A percentile compares a stretch with the other conserved stretches of the same genome.
Evolutionary conservation across 2,797 vertebrate genomes (phyloP).

Genomic region (Dromococcyx pavoninus): DNA sequence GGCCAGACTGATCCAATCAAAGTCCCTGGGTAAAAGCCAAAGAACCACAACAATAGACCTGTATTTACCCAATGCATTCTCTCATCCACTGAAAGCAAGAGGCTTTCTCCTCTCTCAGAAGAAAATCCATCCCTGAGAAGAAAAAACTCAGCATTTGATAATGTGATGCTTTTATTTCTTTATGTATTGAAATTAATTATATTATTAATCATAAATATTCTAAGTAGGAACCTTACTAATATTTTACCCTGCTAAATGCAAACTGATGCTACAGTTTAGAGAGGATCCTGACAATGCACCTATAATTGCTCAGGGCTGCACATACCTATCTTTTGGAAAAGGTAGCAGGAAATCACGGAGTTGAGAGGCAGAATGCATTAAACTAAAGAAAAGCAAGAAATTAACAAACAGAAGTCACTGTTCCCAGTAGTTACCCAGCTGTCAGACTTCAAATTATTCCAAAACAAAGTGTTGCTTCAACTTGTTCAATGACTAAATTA

Average conservation of each 20-base stretch:
- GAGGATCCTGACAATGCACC: background rate
- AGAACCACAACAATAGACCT: background rate
- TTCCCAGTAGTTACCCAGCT: background rate
- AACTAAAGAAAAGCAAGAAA: background rate
- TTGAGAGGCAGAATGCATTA: background rate
- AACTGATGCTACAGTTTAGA: background rate
- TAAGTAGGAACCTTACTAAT: background rate
- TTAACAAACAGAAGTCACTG: background rate
- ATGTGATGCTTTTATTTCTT: background rate
- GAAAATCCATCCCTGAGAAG: background rate
- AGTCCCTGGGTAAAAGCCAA: background rate
- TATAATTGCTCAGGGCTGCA: background rate
- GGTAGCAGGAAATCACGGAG: background rate
- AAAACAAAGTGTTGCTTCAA: background rate
- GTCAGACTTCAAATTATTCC: background rate
- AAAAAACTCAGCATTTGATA: background rate
- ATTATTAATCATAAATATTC: background rate
- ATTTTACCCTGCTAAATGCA: background rate
- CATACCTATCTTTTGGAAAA: background rate
- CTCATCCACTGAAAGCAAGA: background rate
- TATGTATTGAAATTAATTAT: background rate
- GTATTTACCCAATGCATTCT: background rate
- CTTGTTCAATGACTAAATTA: background rate
- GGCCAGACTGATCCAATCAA: background rate
- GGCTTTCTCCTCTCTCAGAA: background rate